Evolutionary conservation across 2,888 invertebrate genomes (phyloP).

Genomic region (Colostygia pectinataria): DNA sequence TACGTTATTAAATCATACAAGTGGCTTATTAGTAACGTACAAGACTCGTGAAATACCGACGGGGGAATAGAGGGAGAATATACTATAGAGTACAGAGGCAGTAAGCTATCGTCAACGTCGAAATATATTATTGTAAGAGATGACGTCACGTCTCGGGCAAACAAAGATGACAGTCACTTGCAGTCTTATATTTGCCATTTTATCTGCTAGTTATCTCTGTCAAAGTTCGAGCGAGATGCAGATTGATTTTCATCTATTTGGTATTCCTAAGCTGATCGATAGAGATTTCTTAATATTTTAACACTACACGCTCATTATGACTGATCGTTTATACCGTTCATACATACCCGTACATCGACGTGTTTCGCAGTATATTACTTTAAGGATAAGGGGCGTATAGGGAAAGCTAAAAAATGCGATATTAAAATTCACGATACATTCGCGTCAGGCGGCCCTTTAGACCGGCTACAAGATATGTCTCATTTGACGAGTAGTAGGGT

Average conservation of each 20-base stretch:
- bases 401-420: constrained; percentile 56
- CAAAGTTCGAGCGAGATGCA: too few relatives aligned
- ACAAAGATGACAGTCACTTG: too few relatives aligned
- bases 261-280: too few relatives aligned
- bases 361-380: not conserved
- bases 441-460: constrained; percentile 62
- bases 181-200: too few relatives aligned
- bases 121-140: too few relatives aligned
- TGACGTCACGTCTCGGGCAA: too few relatives aligned
- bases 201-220: too few relatives aligned
- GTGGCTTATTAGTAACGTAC: constrained; percentile 71
- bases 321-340: constrained; percentile 16
- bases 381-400: constrained; percentile 12
- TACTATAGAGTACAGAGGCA: not conserved
- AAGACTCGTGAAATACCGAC: constrained; percentile 38
- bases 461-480: constrained; percentile 59
- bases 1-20: constrained; percentile 57
- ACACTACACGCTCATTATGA: too few relatives aligned
- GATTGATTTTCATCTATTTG: too few relatives aligned
- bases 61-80: constrained; percentile 34
- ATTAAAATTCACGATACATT: constrained; percentile 55
- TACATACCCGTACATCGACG: constrained; percentile 1
- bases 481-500: constrained; percentile 30
- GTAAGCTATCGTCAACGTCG: too few relatives aligned
- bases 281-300: too few relatives aligned